These are phyloP conservation scores for Stenchaetothrips biformis DNA, from an alignment of 2,888 invertebrate species.

Conservation along the genomic window DNA sequence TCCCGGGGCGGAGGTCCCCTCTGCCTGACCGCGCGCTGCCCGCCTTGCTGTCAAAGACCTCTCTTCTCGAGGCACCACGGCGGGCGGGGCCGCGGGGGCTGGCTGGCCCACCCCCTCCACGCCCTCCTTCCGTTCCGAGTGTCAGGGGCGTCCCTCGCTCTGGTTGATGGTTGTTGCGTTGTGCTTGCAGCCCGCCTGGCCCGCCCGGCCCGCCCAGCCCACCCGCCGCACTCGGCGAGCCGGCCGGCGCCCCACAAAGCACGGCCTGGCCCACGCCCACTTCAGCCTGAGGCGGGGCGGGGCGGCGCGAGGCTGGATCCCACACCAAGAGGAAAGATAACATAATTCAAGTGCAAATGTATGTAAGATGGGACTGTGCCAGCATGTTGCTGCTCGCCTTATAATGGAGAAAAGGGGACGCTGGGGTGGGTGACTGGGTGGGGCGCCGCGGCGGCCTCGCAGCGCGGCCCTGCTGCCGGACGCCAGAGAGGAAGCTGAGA, in stretches of 20 bases:
- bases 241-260: background rate
- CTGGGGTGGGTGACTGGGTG: no score
- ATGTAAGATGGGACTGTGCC: conserved; percentile 24
- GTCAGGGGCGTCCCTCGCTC: background rate
- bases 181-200: background rate
- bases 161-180: background rate
- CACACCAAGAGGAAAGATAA: conserved; percentile 9
- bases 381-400: background rate
- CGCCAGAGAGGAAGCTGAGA: no score
- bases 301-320: background rate
- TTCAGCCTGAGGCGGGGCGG: background rate
- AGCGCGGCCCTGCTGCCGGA: background rate
- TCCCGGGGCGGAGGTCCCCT: background rate
- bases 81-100: background rate
- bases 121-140: background rate
- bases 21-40: no score
- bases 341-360: conserved; percentile 25
- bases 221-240: background rate
- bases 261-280: background rate
- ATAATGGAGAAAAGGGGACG: background rate
- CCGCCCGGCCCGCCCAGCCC: background rate
- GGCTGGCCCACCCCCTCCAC: background rate
- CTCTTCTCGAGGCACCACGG: no score
- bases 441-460: background rate
- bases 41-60: no score